Conservation (phyloP, 2,797 vertebrate genomes). For the Halcyon smyrnensis region DNA sequence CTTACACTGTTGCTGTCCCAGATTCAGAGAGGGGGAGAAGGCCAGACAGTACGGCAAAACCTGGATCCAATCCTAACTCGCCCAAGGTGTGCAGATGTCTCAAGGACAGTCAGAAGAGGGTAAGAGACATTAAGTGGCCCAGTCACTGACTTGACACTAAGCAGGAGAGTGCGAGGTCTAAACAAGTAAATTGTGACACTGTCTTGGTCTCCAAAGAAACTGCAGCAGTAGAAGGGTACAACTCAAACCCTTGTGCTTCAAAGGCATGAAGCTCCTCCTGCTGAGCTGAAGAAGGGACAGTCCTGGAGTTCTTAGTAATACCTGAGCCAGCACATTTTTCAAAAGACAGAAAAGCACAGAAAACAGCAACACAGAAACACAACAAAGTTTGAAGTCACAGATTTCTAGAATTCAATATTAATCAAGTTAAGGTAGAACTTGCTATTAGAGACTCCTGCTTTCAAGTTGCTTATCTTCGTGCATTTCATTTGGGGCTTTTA, state of each 20-base stretch:
- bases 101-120: background rate
- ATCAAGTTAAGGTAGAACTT: background rate
- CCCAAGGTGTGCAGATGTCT: background rate
- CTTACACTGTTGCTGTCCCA: background rate
- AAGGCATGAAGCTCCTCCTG: background rate
- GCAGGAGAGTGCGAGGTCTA: background rate
- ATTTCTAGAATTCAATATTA: background rate
- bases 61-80: background rate
- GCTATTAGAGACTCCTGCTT: background rate
- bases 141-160: background rate
- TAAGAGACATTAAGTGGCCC: background rate
- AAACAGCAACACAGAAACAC: background rate
- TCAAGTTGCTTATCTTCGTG: background rate
- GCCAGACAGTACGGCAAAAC: background rate
- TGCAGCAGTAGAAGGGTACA: background rate
- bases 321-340: background rate
- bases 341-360: background rate
- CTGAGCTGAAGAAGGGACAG: background rate
- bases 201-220: background rate
- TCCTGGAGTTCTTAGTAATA: background rate
- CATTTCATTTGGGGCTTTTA: background rate
- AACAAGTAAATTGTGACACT: background rate
- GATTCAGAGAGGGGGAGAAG: background rate
- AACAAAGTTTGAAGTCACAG: background rate
- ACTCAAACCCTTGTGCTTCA: background rate